phyloP scores from a whole-genome alignment of 2,113 vertebrate species.

The rat (Rattus norvegicus) region DNA sequence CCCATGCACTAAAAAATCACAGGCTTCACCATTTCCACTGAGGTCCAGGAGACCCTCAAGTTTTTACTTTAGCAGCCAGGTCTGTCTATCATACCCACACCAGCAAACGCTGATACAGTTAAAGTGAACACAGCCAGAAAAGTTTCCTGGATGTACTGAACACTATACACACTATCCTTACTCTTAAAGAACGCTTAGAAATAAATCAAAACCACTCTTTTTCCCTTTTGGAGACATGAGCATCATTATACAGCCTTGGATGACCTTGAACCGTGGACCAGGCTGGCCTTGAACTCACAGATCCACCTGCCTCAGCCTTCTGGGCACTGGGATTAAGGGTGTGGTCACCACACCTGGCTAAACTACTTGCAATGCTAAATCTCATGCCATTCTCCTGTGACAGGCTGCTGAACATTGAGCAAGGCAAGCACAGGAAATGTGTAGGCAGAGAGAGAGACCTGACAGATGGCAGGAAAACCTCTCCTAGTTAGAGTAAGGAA shows the following conservation, averaged over 20 bases:
- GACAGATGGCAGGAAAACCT: background rate
- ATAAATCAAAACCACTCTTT: background rate
- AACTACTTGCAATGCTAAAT: accelerated
- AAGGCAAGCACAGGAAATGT: background rate
- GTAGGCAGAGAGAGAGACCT: background rate
- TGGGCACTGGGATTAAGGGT: background rate
- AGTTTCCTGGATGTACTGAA: background rate
- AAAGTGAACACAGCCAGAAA: background rate
- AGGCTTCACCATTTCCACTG: too few relatives aligned
- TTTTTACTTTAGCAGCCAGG: background rate
- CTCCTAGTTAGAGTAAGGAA: background rate
- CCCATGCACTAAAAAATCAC: accelerated
- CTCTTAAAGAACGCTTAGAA: background rate
- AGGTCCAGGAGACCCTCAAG: background rate
- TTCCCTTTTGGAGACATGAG: background rate
- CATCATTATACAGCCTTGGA: background rate
- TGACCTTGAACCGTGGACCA: background rate
- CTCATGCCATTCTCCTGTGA: accelerated
- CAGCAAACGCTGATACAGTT: background rate
- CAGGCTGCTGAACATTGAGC: background rate
- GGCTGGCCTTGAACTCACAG: background rate
- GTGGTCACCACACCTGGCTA: background rate
- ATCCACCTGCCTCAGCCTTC: background rate
- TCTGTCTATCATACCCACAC: too few relatives aligned
- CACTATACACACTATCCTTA: background rate